Evolutionary conservation across 2,888 invertebrate genomes (phyloP), one percentile per base, ranked within the genome.

Genomic region (Phasia obesa): DNA sequence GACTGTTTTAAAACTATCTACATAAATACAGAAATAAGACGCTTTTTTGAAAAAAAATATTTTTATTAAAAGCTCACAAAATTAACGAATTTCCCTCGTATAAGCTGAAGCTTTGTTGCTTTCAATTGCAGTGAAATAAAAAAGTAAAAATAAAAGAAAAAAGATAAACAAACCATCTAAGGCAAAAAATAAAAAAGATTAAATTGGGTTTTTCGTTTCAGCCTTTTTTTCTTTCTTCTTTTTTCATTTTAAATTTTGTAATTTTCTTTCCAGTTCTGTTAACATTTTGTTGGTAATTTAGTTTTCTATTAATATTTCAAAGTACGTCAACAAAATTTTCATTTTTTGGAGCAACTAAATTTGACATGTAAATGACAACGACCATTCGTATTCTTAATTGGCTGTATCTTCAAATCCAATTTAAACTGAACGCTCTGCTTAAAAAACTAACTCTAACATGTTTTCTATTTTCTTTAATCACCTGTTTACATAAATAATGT

Each of bases 181-280:
- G 60, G 64, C 65, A 77, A 42, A 65, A 73, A 71, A 55, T 70
- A 6, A 31, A 49, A 38, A 23, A 75, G 71, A 81, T 76, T 81
- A 81, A 81, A 81, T 81, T 77, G 71, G 67, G 67, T 67, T 76
- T 71, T 73, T 71, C 57, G 59, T 75, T 81, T 70, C 44, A 74
- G 47, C 55, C 23, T 27, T 74, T 51, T 71, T 62, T 38, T 27
- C n/a, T 51, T 2, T 74, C 42, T 71, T 62, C 27, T 27, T 11
- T 51, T 2, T 17, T 27, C n/a, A n/a, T 38, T 25, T 51, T 49
- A 4, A 27, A 17, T 64, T 57, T 49, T 42, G 19, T 55, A 31
- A 31, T 11, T 19, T 15, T 55, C 31, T 42, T 23, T 11, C 13
- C 23, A 13, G 19, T 35, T 47, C 51, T 49, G 38, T 62, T 35